phyloP scores from a whole-genome alignment of 2,888 invertebrate genomes.

The Nipponacmea schrenckii region DNA sequence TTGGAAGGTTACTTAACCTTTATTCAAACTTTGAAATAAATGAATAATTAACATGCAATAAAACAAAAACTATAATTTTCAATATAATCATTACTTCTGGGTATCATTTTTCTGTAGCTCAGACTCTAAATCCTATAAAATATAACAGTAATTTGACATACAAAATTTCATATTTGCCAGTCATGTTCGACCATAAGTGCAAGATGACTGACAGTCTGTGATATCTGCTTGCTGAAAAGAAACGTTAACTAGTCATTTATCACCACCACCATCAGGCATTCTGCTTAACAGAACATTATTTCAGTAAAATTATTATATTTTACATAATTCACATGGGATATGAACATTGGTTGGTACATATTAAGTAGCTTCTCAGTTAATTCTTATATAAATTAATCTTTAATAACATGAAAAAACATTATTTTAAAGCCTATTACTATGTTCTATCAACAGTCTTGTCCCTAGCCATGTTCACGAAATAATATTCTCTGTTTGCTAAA shows the following conservation, averaged over 20 bases:
- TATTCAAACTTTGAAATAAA: not conserved
- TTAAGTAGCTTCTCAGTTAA: not conserved
- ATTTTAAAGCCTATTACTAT: not conserved
- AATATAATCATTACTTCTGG: not conserved
- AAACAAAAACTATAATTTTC: not conserved
- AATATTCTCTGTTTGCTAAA: not conserved
- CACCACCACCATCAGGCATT: not conserved
- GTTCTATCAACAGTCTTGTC: not conserved
- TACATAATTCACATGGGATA: constrained; percentile 5
- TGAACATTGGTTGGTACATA: constrained; percentile 1
- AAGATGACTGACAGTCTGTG: too few relatives aligned
- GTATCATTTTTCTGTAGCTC: constrained; percentile 8
- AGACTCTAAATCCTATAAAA: constrained; percentile 9
- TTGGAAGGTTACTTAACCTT: constrained; percentile 8
- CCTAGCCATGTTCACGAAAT: not conserved
- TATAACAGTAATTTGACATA: not conserved
- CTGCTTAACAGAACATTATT: constrained; percentile 1
- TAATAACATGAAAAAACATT: not conserved
- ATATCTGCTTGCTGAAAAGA: too few relatives aligned
- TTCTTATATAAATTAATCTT: not conserved
- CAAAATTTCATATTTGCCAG: not conserved
- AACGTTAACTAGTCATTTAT: too few relatives aligned
- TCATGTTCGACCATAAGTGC: constrained; percentile 1
- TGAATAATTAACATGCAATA: not conserved
- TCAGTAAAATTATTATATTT: not conserved